phyloP scores from a whole-genome alignment of 2,888 invertebrate species.

The Apeira syringaria region DNA sequence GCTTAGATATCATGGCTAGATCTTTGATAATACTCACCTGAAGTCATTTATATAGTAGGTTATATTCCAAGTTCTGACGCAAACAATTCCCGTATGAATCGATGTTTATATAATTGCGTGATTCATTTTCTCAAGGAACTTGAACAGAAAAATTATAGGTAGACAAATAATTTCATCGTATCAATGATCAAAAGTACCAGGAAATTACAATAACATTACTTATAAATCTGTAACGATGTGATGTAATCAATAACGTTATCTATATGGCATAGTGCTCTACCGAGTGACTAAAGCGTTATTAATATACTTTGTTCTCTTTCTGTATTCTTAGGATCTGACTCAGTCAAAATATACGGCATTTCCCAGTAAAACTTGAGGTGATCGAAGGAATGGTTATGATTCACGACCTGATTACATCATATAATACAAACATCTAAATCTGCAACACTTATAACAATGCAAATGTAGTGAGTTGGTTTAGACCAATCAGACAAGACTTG shows the following conservation, averaged over 20 bases:
- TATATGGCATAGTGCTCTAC: conserved; percentile 27
- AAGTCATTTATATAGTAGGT: conserved; percentile 29
- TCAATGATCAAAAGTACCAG: background rate
- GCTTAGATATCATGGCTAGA: conserved; percentile 27
- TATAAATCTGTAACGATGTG: conserved; percentile 24
- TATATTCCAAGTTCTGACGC: conserved; percentile 28
- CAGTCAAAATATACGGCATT: conserved; percentile 43
- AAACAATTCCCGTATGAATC: conserved; percentile 34
- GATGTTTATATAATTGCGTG: conserved; percentile 19
- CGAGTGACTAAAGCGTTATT: conserved; percentile 24
- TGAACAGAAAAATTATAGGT: conserved; percentile 28
- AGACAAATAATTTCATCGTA: background rate
- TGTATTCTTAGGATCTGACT: conserved; percentile 52
- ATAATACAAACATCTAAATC: conserved; percentile 32
- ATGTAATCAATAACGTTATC: conserved; percentile 37
- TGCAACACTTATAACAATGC: background rate
- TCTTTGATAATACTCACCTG: conserved; percentile 25
- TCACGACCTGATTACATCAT: conserved; percentile 25
- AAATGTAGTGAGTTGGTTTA: conserved; percentile 8
- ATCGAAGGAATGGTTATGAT: conserved; percentile 14
- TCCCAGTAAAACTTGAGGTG: conserved; percentile 42
- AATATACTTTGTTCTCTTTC: conserved; percentile 36
- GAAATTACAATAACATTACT: conserved; percentile 13
- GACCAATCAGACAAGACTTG: conserved; percentile 23
- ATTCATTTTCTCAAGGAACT: conserved; percentile 30